Evolutionary conservation across 2,888 invertebrate genomes (phyloP).

Genomic region (Drosophila fulvimacula): DNA sequence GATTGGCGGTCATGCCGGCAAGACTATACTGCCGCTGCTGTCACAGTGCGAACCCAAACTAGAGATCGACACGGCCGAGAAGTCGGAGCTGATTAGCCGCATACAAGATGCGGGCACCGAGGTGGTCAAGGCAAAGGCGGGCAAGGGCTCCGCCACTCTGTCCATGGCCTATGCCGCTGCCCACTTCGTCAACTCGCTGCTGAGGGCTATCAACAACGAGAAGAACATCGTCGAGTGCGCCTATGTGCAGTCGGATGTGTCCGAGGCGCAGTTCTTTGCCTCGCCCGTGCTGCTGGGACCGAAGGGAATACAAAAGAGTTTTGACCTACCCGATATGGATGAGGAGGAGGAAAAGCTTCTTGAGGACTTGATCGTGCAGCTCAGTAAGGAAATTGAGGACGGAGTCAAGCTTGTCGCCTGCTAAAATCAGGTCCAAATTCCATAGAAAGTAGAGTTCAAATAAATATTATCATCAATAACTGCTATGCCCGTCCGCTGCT

Average conservation of each 20-base stretch:
- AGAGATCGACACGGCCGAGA: conserved; percentile 90
- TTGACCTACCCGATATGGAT: conserved; percentile 93
- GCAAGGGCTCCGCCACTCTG: conserved; percentile 97
- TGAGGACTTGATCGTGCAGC: conserved; percentile 93
- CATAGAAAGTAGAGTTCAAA: conserved; percentile 6
- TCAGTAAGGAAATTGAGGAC: conserved; percentile 82
- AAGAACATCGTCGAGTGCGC: conserved; percentile 94
- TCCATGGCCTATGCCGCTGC: conserved; percentile 99
- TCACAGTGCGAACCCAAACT: conserved; percentile 94
- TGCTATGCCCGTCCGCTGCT: background rate
- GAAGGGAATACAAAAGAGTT: conserved; percentile 93
- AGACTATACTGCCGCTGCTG: conserved; percentile 97
- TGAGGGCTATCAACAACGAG: conserved; percentile 90
- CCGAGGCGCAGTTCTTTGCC: conserved; percentile 95
- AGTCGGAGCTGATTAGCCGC: conserved; percentile 92
- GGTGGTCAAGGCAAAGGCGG: conserved; percentile 94
- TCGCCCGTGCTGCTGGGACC: conserved; percentile 92
- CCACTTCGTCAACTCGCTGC: conserved; percentile 91
- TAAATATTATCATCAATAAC: background rate
- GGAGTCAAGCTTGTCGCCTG: background rate
- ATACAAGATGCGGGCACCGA: conserved; percentile 99
- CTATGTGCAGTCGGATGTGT: conserved; percentile 93
- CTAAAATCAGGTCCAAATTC: background rate
- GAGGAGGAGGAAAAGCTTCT: conserved; percentile 91
- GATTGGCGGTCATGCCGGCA: conserved; percentile 98